Evolutionary conservation across 2,797 vertebrate genomes (phyloP).

Genomic region (Pteronotus mesoamericanus): DNA sequence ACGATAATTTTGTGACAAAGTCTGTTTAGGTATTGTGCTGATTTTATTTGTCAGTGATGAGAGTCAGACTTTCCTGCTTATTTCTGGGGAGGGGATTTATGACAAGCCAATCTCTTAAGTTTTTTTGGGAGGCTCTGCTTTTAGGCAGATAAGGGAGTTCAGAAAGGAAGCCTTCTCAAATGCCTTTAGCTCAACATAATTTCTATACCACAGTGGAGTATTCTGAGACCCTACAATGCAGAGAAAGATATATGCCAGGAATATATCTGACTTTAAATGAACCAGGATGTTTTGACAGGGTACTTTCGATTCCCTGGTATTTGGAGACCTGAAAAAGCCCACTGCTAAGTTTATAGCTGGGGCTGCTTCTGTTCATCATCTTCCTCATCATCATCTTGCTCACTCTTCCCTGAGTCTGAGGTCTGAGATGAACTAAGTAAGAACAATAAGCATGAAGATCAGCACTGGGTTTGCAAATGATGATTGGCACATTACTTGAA

Average conservation of each 20-base stretch:
- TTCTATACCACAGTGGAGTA: not conserved
- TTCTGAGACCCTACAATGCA: not conserved
- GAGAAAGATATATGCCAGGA: not conserved
- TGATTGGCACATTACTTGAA: not conserved
- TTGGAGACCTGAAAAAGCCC: not conserved
- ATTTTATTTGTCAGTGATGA: not conserved
- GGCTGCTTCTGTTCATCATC: not conserved
- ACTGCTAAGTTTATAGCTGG: not conserved
- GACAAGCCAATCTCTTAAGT: not conserved
- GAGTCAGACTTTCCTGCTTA: not conserved
- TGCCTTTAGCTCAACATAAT: not conserved
- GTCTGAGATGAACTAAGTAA: not conserved
- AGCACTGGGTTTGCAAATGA: not conserved
- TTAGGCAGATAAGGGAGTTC: not conserved
- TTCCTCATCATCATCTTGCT: not conserved
- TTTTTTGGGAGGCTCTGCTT: not conserved
- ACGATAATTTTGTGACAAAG: not conserved
- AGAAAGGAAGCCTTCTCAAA: not conserved
- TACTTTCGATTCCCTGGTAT: not conserved
- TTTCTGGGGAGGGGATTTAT: not conserved
- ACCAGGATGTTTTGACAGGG: not conserved
- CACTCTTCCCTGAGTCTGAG: not conserved
- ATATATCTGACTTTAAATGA: not conserved
- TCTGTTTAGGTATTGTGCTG: not conserved
- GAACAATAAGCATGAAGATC: not conserved